These are phyloP conservation scores for Bubo scandiacus DNA, from an alignment of 2,113 vertebrate species.

Conservation along the genomic window DNA sequence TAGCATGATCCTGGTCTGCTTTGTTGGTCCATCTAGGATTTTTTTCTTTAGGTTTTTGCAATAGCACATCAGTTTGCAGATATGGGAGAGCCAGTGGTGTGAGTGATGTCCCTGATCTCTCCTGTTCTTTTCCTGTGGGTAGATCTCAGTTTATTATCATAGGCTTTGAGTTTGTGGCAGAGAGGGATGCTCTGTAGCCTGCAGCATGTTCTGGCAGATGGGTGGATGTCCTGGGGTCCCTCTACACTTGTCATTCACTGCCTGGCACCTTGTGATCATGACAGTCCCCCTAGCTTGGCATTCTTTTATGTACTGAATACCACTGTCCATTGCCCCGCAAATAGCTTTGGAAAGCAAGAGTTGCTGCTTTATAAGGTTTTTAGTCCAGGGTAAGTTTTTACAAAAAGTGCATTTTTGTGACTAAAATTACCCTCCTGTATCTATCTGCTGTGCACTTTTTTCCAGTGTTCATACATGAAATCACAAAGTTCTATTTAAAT, in stretches of 20 bases:
- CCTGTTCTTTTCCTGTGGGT: background rate
- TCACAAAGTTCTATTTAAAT: background rate
- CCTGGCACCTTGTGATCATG: background rate
- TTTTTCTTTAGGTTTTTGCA: background rate
- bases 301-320: background rate
- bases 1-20: background rate
- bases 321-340: background rate
- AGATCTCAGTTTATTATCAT: background rate
- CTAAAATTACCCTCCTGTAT: background rate
- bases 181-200: background rate
- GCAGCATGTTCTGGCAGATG: background rate
- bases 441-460: background rate
- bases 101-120: background rate
- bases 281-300: background rate
- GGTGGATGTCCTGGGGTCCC: background rate
- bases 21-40: background rate
- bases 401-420: background rate
- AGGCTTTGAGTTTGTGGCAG: background rate
- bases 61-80: background rate
- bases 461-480: background rate
- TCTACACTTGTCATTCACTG: background rate
- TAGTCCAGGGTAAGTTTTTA: background rate
- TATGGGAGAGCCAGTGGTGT: background rate
- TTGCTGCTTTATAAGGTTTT: background rate
- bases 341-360: background rate